phyloP scores from a whole-genome alignment of 2,797 vertebrate genomes.

The Bradypus variegatus region DNA sequence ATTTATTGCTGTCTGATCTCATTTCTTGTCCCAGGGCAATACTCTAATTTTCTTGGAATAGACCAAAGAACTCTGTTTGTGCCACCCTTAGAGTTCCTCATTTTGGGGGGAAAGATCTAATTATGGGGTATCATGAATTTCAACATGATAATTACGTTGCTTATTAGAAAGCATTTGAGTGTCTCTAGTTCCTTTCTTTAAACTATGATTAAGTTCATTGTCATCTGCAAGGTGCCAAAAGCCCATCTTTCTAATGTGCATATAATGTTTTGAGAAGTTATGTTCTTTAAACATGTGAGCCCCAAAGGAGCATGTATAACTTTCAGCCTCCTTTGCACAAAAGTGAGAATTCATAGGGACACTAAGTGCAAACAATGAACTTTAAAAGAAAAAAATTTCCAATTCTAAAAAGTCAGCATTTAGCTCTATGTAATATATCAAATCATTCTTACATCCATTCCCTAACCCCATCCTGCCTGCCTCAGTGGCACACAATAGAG shows the following conservation, averaged over 20 bases:
- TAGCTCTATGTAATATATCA: background rate
- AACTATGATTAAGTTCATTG: background rate
- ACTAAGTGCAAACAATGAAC: background rate
- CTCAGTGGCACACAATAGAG: background rate
- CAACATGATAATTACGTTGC: constrained; percentile 21
- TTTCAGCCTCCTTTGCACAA: background rate
- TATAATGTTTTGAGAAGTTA: background rate
- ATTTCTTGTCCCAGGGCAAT: background rate
- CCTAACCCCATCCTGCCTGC: background rate
- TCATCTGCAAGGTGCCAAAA: background rate
- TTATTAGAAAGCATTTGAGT: constrained; percentile 26
- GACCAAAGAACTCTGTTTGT: background rate
- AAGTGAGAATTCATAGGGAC: background rate
- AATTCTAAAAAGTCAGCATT: background rate
- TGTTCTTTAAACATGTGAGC: background rate
- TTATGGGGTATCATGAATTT: constrained; percentile 25
- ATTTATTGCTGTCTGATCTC: background rate
- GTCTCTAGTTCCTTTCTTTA: constrained; percentile 13
- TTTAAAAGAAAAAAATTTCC: background rate
- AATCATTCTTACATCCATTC: background rate
- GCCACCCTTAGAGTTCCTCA: background rate
- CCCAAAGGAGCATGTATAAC: background rate
- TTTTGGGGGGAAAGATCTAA: background rate
- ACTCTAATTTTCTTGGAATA: background rate
- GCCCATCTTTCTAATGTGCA: background rate